Evolutionary conservation across 2,888 invertebrate genomes (phyloP), one percentile per base, ranked within the genome.

Genomic region (Parnassius mnemosyne): DNA sequence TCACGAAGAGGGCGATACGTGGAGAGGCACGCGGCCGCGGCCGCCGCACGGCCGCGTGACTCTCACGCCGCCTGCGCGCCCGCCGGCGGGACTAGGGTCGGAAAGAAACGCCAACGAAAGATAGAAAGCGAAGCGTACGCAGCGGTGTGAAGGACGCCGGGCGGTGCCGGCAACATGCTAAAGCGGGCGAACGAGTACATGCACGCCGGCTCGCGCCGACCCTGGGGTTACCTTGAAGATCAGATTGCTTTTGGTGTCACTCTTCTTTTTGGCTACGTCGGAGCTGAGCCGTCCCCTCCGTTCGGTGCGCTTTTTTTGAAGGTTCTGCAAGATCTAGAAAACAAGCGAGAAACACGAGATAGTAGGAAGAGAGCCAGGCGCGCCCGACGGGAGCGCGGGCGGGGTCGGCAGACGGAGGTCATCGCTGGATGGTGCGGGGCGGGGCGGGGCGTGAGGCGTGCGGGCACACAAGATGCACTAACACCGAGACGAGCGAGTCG

Each of bases 261-360:
- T 95, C 95, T 96, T 97, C 96, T 96, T 95, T 94, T 96, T 95
- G 94, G 94, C 92, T 93, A 95, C 93, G 94, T 97, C 97, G 94
- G 96, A 96, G 95, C 96, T 95, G 95, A 97, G 96, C 94, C 97
- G 96, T 94, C 97, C 97, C 95, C 97, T 96, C 94, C 97, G 95
- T 95, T 97, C 97, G 94, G 97, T 97, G 95, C 97, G 96, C 95
- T 97, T 97, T 97, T 97, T 97, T 96, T 97, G 97, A 94, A 97
- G 97, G 95, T 97, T 97, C 97, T 97, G 97, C 96, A 97, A 97
- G 96, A 97, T 97, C 97, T 97, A 97, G 96, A 97, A 96, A 95
- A 95, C 93, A 94, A 95, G 95, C 95, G 95, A 95, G 95, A 95
- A 95, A 95, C 94, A 95, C 94, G 94, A 95, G 94, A 94, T 95